Base-by-base conservation (phyloP, 2,113 vertebrate genomes). In the Xyrauchen texanus region DNA sequence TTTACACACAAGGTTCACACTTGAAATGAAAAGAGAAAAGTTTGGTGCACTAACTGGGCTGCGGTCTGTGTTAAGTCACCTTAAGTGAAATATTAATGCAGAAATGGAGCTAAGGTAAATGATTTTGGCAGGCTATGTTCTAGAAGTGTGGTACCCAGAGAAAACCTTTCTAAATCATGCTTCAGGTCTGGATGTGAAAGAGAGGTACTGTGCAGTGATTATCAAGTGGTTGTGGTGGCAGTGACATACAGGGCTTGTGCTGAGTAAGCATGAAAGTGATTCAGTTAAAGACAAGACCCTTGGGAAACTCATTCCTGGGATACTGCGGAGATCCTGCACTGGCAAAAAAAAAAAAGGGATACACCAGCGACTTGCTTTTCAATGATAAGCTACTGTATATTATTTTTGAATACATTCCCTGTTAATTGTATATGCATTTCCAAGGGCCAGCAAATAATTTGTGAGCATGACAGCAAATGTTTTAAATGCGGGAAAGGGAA, bases 211-310 rank as follows among this genome's bases (percentile, higher is more conserved):
- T 34, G 15, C n/a, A 63, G 4, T 6, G 46, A 49, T 65, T 7
- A 76, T 10, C 49, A 11, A 34, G 49, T 66, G 13, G 21, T 3
- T 53, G 21, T 53, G 62, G 51, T 65, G 61, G 46, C 45, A 12
- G 45, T 63, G 60, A 76, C 62, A 76, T 76, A 65, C 13, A 45
- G 21, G 4, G 60, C 52, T 73, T 34, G 46, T 70, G 79, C 70
- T 67, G 66, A 78, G 68, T 75, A 78, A 84, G 83, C 83, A 81
- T 47, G 57, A 78, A 68, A 70, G 11, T 15, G 70, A 76, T 51
- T 74, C 79, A 61, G 74, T 52, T 67, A 65, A 34, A 51, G 21
- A 63, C 13, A 74, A 80, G 64, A 62, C 51, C 68, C 73, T 51
- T 55, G 73, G 60, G 72, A 61, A 70, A 5, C 52, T 12, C 77